Base-by-base conservation (phyloP, 2,888 invertebrate species). In the Dicyrtoma fusca region DNA sequence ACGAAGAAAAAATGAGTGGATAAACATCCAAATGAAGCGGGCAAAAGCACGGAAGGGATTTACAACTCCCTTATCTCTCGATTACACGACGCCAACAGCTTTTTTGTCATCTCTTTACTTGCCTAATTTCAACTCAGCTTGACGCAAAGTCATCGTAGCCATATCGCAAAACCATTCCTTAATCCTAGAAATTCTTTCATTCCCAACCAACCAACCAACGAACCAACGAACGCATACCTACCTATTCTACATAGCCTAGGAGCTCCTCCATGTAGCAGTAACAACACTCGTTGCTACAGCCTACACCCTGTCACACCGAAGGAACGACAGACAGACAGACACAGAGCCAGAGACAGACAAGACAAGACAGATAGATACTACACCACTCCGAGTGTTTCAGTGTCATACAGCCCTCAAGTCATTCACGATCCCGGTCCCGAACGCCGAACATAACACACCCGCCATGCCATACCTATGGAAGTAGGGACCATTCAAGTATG, bases 1-100 rank as follows among this genome's bases (percentile, higher is more conserved):
- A 80, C 75, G 77, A 80, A 76, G 79, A 76, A 79, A 78, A 79
- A 78, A 79, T 79, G 80, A 79, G 78, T 76, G 78, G 80, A 80
- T 80, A 80, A 78, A 79, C 80, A 80, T 75, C 75, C 74, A 76
- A 76, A 76, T 77, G 73, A 75, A 75, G 72, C 70, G 72, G 76
- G 75, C 73, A 72, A 72, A 70, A 72, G 69, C 72, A 72, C 70
- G 64, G 75, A 74, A 74, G 77, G 78, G 77, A 79, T 79, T 79
- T 78, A 75, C 75, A 75, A 76, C 74, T 75, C 78, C 80, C 79
- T 80, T 80, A 80, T 80, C 80, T 79, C 77, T 75, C 78, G 70
- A 80, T 79, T 80, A 80, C 80, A 80, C 76, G 74, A 79, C 74
- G 73, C 77, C 76, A 80, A 79, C 78, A 79, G 77, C 76, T 75